Evolutionary conservation across 2,797 vertebrate species (phyloP).

Genomic region (Meda fulgida): DNA sequence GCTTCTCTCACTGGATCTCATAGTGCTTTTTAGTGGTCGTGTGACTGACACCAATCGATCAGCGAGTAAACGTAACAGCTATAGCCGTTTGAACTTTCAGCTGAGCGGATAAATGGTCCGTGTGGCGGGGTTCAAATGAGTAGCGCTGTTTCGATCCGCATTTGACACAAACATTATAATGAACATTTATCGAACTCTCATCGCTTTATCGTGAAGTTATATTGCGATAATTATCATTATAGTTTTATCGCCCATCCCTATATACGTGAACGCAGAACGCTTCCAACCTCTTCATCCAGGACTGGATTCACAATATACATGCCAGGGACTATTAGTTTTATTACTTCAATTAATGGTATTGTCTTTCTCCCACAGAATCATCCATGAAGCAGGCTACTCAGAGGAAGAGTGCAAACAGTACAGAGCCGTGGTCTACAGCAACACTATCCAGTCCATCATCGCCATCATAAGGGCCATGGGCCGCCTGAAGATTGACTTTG

Average conservation of each 20-base stretch:
- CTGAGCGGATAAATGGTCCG: neutral
- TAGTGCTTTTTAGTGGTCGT: too few relatives aligned
- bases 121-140: neutral
- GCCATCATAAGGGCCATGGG: conserved; percentile 99
- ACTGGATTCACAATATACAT: neutral
- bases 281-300: neutral
- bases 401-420: conserved; percentile 99
- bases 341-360: neutral
- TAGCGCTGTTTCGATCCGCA: too few relatives aligned
- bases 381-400: conserved; percentile 97
- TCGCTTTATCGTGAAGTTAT: neutral
- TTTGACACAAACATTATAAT: neutral
- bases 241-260: neutral
- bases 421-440: conserved; percentile 98
- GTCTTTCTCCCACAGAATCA: conserved; percentile 82
- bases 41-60: too few relatives aligned
- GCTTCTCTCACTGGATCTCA: too few relatives aligned
- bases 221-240: neutral
- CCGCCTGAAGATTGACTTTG: conserved; percentile 95
- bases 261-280: neutral
- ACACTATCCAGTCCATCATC: conserved; percentile 98
- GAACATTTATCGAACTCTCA: neutral
- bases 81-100: neutral
- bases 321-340: neutral
- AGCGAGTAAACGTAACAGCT: too few relatives aligned